Evolutionary conservation across 2,888 invertebrate species (phyloP).

Genomic region (Spilarctia lutea): DNA sequence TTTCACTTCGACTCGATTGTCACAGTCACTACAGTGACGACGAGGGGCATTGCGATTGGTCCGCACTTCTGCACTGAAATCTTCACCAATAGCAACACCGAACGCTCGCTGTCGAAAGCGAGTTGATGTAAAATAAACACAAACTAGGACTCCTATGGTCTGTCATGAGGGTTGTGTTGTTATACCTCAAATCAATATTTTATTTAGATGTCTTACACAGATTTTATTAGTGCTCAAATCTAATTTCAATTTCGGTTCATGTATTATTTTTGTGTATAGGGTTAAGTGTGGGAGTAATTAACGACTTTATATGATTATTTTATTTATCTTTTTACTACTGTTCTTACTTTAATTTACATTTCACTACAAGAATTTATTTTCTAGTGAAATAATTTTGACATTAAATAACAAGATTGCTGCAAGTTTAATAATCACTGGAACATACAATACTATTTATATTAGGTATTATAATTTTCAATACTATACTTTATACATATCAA

Average conservation of each 20-base stretch:
- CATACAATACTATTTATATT: background rate
- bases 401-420: background rate
- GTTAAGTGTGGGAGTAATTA: background rate
- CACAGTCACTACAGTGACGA: background rate
- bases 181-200: background rate
- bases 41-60: too few relatives aligned
- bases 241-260: background rate
- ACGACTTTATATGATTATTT: background rate
- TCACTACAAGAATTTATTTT: background rate
- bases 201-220: background rate
- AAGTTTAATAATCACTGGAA: constrained; percentile 4
- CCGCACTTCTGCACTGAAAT: too few relatives aligned
- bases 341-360: background rate
- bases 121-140: background rate
- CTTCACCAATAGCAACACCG: too few relatives aligned
- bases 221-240: background rate
- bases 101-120: too few relatives aligned
- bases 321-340: background rate
- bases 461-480: background rate
- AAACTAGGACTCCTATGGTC: background rate
- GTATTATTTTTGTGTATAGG: background rate
- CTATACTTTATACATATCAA: constrained; percentile 15
- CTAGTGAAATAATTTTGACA: background rate
- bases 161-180: background rate
- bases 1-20: background rate